These are phyloP conservation scores for Sparus aurata DNA, from an alignment of 2,797 vertebrate species.

Conservation along the genomic window DNA sequence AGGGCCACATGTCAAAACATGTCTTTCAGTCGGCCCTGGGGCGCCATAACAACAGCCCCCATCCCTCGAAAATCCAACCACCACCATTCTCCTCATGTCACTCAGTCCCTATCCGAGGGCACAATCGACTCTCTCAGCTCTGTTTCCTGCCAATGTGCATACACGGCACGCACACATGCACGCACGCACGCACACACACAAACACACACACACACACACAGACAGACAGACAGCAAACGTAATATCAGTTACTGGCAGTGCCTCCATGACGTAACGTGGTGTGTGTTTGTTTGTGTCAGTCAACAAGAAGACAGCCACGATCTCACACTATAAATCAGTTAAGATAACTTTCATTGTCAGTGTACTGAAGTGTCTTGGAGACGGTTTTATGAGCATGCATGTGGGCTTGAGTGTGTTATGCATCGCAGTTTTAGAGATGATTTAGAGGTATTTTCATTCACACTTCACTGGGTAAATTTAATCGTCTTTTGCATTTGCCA, in stretches of 20 bases:
- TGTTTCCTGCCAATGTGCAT: slow-evolving; percentile 53
- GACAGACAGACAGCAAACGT: slow-evolving; percentile 19
- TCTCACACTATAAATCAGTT: slow-evolving; percentile 24
- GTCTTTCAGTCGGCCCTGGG: slow-evolving; percentile 58
- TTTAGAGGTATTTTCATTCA: slow-evolving; percentile 10
- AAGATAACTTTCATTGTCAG: slow-evolving; percentile 33
- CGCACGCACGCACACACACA: slow-evolving; percentile 13
- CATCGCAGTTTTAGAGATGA: neutral
- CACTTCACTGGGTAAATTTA: slow-evolving; percentile 21
- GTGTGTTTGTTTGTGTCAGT: slow-evolving; percentile 28
- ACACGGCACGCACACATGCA: slow-evolving; percentile 17
- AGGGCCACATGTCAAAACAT: slow-evolving; percentile 73
- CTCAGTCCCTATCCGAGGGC: slow-evolving; percentile 60
- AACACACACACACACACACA: slow-evolving; percentile 15
- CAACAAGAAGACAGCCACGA: slow-evolving; percentile 6
- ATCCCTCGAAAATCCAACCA: slow-evolving; percentile 42
- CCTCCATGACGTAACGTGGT: slow-evolving; percentile 4
- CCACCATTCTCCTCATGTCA: slow-evolving; percentile 64
- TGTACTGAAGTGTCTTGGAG: slow-evolving; percentile 10
- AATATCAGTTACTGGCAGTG: slow-evolving; percentile 24
- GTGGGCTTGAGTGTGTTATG: slow-evolving; percentile 17
- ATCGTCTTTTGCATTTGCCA: slow-evolving; percentile 5
- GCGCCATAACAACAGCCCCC: slow-evolving; percentile 68
- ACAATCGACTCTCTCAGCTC: slow-evolving; percentile 69
- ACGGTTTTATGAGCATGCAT: slow-evolving; percentile 8